Conservation (phyloP, 1,140 invertebrate species). For the Calosoma granatense region DNA sequence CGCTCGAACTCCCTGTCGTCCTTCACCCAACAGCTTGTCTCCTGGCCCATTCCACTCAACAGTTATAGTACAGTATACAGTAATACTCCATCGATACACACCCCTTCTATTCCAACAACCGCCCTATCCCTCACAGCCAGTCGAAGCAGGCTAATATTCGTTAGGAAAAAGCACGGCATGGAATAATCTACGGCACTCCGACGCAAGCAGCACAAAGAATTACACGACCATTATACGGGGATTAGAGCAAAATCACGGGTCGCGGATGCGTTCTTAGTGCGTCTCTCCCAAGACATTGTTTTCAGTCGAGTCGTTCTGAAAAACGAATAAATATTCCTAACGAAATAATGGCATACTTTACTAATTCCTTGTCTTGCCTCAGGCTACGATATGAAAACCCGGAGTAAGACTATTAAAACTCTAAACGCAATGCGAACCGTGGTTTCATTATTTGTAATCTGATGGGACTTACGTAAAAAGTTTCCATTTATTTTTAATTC, state of each 20-base stretch:
- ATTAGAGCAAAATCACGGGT: conserved; percentile 8
- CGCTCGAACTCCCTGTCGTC: too few species aligned
- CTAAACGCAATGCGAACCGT: conserved; percentile 30
- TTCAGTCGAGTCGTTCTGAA: conserved; percentile 35
- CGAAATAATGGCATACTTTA: conserved; percentile 10
- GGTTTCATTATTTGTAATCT: conserved; percentile 33
- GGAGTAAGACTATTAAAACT: conserved; percentile 33
- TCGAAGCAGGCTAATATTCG: too few species aligned
- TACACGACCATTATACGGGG: conserved; percentile 13
- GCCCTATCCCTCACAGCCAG: too few species aligned
- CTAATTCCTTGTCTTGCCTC: conserved; percentile 14
- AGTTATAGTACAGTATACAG: too few species aligned
- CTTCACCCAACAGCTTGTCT: too few species aligned
- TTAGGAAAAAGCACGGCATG: neutral
- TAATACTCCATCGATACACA: too few species aligned
- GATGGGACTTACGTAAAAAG: conserved; percentile 31
- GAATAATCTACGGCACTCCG: neutral
- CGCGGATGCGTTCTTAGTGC: neutral
- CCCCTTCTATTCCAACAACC: too few species aligned
- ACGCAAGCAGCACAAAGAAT: conserved; percentile 4
- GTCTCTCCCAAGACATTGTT: conserved; percentile 26
- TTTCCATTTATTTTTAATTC: conserved; percentile 35
- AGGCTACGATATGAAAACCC: conserved; percentile 22
- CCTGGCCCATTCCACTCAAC: too few species aligned
- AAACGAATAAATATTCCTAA: conserved; percentile 34